Evolutionary conservation across 1,140 invertebrate species (phyloP), one percentile per base, ranked within the genome.

Genomic region (Lasioglossum baleicum): DNA sequence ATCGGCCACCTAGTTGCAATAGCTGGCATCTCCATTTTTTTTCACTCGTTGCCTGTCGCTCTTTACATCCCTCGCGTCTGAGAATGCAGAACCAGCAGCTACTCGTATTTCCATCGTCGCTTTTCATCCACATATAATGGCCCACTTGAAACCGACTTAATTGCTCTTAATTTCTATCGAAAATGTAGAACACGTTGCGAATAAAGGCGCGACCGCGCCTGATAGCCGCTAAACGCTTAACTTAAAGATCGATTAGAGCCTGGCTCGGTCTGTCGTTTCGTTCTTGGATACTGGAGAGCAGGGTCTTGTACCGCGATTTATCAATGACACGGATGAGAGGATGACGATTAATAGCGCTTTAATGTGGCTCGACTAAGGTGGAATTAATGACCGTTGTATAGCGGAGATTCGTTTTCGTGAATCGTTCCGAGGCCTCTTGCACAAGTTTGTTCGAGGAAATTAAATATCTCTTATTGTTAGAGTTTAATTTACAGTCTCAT

Each of bases 81-180:
- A 65, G 22, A 53, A 83, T 26, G 58, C 22, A 26, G 51, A 40
- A 53, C 26, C 31, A 56, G 56, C 53, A 53, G 42, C 42, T 66
- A n/a, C n/a, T n/a, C n/a, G n/a, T n/a, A n/a, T 26, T 60, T 20
- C 42, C 48, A 13, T 13, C 13, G 26, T 31, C 51, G 2, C 35
- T 15, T 51, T 26, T 20, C 7, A 56, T 35, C 56, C 67, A n/a
- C 70, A 42, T 51, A 26, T 84, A 76, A 84, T 70, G 65, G 58
- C 31, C 74, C 71, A 69, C 82, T 81, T 76, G 51, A 53, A 85
- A 81, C n/a, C 73, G 72, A 75, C 71, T 72, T 84, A 83, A 85
- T 85, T 85, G 82, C 72, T 73, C 77, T 67, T 67, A 56, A 85
- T 84, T 85, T 81, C 81, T 84, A 78, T 74, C 65, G 78, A 68